These are phyloP conservation scores for Agrotis segetum DNA, from an alignment of 2,888 invertebrate species.

Conservation along the genomic window DNA sequence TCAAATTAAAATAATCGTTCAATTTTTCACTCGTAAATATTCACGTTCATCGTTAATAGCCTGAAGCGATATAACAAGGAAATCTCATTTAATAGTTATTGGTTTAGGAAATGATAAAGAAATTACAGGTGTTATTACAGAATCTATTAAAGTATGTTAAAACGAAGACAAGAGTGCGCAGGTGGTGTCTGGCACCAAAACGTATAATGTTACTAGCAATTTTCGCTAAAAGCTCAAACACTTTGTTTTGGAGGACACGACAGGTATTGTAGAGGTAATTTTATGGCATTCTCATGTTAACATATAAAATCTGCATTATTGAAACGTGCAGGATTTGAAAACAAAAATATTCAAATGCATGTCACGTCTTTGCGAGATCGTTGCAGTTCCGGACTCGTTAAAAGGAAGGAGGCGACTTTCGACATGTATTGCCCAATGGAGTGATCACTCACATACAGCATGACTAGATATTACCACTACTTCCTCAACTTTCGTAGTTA, in stretches of 20 bases:
- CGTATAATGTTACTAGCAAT: constrained; percentile 28
- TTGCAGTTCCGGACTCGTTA: constrained; percentile 19
- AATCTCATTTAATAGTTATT: constrained; percentile 25
- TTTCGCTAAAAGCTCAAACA: constrained; percentile 29
- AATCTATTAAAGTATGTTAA: constrained; percentile 9
- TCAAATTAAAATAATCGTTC: constrained; percentile 44
- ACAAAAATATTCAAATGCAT: constrained; percentile 34
- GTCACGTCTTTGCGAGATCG: constrained; percentile 4
- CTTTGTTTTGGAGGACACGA: constrained; percentile 4
- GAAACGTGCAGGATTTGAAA: constrained; percentile 37
- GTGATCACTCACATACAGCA: neutral
- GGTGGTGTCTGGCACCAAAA: constrained; percentile 29
- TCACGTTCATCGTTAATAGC: neutral
- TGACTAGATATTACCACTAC: constrained; percentile 1
- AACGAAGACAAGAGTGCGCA: constrained; percentile 23
- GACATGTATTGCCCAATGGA: constrained; percentile 15
- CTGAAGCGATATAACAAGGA: constrained; percentile 24
- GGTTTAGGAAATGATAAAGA: constrained; percentile 32
- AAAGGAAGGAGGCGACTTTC: constrained; percentile 4
- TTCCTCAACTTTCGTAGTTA: constrained; percentile 34
- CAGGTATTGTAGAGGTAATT: constrained; percentile 24
- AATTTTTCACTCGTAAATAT: constrained; percentile 32
- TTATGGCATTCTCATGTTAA: constrained; percentile 30
- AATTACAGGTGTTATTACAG: constrained; percentile 18
- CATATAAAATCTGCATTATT: constrained; percentile 42